Percentiles rank a stretch among this genome's conserved stretches.
These are phyloP conservation scores for Periophthalmus modestus DNA, from an alignment of 2,113 vertebrate species.

Conservation along the genomic window DNA sequence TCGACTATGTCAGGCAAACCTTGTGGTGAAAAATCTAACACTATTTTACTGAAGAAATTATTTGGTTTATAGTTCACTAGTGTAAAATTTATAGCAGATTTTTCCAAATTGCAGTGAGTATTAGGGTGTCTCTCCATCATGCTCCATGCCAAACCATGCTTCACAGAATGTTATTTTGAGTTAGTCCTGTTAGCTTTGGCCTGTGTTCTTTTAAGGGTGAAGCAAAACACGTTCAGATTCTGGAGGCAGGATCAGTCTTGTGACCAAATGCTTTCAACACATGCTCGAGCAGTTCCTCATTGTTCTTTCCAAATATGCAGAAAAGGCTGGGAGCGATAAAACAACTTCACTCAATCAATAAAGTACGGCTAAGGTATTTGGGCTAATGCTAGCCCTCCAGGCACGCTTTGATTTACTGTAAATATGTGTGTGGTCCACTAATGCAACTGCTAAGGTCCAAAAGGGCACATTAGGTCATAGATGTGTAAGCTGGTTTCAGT, in stretches of 20 bases:
- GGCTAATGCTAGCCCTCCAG: not conserved
- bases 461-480: not conserved
- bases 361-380: not conserved
- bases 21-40: not conserved
- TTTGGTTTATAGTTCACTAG: not conserved
- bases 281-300: constrained; percentile 24
- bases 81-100: not conserved
- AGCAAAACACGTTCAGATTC: not conserved
- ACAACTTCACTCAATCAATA: constrained; percentile 5
- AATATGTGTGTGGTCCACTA: not conserved
- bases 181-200: not conserved
- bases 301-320: constrained; percentile 9
- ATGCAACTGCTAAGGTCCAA: not conserved
- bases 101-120: not conserved
- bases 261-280: constrained; percentile 37
- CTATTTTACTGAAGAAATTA: not conserved
- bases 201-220: not conserved
- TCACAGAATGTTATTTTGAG: not conserved
- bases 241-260: constrained; percentile 32
- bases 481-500: not conserved
- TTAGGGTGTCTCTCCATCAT: not conserved
- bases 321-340: constrained; percentile 3
- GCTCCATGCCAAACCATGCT: not conserved
- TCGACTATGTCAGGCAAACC: not conserved
- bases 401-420: not conserved